Conservation (phyloP, 2,113 vertebrate species). For the Rhynchomys soricoides region DNA sequence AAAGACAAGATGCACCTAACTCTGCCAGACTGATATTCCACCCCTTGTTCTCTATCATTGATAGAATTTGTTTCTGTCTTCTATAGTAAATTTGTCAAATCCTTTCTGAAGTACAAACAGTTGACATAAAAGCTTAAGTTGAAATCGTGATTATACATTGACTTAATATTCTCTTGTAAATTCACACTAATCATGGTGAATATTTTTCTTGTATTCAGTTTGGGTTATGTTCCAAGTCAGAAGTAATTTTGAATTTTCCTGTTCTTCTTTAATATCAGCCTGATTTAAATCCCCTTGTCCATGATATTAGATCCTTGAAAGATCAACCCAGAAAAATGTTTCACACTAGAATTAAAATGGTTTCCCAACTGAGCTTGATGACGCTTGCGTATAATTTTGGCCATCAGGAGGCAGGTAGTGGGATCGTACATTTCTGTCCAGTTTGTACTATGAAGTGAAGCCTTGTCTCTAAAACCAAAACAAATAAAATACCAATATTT, state of each 20-base stretch:
- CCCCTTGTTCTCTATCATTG: not conserved
- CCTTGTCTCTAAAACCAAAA: not conserved
- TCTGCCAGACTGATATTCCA: not conserved
- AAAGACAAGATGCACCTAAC: not conserved
- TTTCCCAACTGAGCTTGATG: not conserved
- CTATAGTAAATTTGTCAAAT: not conserved
- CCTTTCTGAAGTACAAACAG: not conserved
- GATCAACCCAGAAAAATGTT: not conserved
- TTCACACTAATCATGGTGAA: not conserved
- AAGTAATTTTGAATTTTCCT: not conserved
- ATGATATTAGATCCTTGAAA: not conserved
- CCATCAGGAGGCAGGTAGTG: not conserved
- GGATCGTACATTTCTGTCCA: not conserved
- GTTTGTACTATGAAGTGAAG: too few species aligned
- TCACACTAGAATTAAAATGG: not conserved
- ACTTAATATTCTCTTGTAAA: slow-evolving; percentile 4
- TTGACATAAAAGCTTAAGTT: slow-evolving; percentile 12
- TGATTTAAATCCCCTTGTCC: not conserved
- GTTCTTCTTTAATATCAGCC: not conserved
- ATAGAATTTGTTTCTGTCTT: not conserved
- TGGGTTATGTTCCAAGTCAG: not conserved
- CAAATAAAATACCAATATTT: not conserved
- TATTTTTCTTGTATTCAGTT: not conserved
- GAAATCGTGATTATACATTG: not conserved
- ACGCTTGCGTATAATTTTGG: not conserved